Conservation (phyloP, 2,113 vertebrate genomes). For the Theristicus caerulescens region DNA sequence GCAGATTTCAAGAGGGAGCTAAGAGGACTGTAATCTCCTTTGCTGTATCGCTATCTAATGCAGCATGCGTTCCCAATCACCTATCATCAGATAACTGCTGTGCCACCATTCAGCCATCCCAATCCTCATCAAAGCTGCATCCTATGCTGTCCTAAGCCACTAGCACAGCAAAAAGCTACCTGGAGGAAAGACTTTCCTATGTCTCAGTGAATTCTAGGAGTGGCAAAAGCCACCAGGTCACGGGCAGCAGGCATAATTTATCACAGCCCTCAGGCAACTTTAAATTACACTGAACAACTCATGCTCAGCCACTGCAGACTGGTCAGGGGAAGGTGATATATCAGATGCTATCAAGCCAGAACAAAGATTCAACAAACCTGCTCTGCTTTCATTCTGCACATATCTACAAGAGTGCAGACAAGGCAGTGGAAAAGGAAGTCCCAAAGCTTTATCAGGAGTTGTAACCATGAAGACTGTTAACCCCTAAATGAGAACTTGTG, state of each 20-base stretch:
- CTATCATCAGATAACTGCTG: not conserved
- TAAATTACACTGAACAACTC: not conserved
- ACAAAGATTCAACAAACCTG: not conserved
- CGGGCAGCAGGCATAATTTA: not conserved
- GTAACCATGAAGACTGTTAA: not conserved
- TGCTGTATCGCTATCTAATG: not conserved
- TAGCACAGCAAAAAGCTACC: not conserved
- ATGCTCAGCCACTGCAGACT: not conserved
- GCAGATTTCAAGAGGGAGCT: not conserved
- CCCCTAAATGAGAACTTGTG: not conserved
- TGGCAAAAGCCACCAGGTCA: not conserved
- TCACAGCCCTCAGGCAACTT: not conserved
- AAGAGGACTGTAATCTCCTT: slow-evolving; percentile 15
- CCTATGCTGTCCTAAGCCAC: not conserved
- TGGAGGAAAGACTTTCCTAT: not conserved
- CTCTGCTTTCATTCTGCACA: not conserved
- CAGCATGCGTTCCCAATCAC: rapidly evolving
- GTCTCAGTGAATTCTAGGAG: not conserved
- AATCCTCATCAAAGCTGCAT: not conserved
- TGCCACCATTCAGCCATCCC: not conserved
- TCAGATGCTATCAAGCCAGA: not conserved
- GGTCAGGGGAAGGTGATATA: not conserved
- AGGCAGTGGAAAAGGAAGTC: not conserved
- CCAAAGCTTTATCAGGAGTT: not conserved
- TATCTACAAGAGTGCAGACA: not conserved